Conservation (phyloP, 2,888 invertebrate species). For the Caenorhabditis japonica region DNA sequence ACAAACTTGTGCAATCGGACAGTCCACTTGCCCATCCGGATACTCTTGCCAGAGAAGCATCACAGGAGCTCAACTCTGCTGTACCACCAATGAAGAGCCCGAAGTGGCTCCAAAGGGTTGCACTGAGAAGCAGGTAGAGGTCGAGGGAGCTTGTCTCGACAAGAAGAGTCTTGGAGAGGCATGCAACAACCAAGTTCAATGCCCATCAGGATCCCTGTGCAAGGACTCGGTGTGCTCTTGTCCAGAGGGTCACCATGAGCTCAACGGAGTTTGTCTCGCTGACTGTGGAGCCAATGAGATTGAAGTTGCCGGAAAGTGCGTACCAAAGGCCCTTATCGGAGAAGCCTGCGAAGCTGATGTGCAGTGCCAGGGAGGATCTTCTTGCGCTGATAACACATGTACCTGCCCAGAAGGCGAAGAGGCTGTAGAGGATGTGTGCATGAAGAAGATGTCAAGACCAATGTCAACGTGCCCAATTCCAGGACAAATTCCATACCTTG, state of each 20-base stretch:
- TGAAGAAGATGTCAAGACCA: slow-evolving; percentile 64
- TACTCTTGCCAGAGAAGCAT: slow-evolving; percentile 74
- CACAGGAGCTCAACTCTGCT: slow-evolving; percentile 74
- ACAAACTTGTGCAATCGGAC: slow-evolving; percentile 74
- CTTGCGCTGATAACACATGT: slow-evolving; percentile 65
- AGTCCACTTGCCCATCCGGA: slow-evolving; percentile 73
- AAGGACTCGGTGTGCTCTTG: slow-evolving; percentile 72
- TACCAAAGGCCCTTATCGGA: slow-evolving; percentile 63
- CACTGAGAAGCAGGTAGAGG: slow-evolving; percentile 72
- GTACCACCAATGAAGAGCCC: slow-evolving; percentile 67
- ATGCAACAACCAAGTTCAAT: slow-evolving; percentile 73
- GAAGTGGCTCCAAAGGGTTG: slow-evolving; percentile 58
- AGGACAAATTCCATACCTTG: slow-evolving; percentile 71
- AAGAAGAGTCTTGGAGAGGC: slow-evolving; percentile 65
- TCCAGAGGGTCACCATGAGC: slow-evolving; percentile 66
- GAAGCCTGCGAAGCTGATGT: slow-evolving; percentile 68
- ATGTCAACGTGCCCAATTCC: slow-evolving; percentile 72
- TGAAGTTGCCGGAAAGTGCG: slow-evolving; percentile 68
- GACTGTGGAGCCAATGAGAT: slow-evolving; percentile 68
- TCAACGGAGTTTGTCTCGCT: slow-evolving; percentile 63
- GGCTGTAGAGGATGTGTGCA: slow-evolving; percentile 63
- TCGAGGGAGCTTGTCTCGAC: slow-evolving; percentile 74
- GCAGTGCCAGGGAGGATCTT: slow-evolving; percentile 70
- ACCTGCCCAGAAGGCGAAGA: slow-evolving; percentile 71
- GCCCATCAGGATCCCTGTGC: slow-evolving; percentile 68